phyloP scores from a whole-genome alignment of 2,888 invertebrate genomes.

The Byasa hedistus region DNA sequence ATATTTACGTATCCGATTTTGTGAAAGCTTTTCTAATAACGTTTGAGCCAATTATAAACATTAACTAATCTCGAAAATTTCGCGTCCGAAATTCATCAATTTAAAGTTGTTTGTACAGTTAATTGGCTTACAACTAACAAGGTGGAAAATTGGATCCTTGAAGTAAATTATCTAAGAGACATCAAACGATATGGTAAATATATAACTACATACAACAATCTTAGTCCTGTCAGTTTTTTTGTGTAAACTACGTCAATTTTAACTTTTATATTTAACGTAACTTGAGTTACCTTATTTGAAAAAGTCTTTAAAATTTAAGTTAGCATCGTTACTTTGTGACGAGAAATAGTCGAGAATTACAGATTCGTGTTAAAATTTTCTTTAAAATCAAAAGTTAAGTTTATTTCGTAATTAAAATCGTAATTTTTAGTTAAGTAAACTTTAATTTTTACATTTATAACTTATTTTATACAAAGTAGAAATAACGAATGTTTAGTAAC shows the following conservation, averaged over 20 bases:
- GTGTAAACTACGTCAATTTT: no score
- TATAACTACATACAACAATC: no score
- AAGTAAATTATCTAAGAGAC: neutral
- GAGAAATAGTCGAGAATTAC: no score
- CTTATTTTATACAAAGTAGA: neutral
- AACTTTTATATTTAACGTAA: no score
- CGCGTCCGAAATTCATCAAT: constrained; percentile 20
- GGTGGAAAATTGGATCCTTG: constrained; percentile 2
- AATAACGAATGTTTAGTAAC: no score
- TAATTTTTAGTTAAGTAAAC: neutral
- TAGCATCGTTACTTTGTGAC: no score
- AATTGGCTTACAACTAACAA: constrained; percentile 20
- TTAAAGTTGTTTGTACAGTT: constrained; percentile 23
- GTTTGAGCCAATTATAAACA: constrained; percentile 28
- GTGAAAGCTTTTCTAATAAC: constrained; percentile 11
- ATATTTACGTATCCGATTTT: constrained; percentile 3
- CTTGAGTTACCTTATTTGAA: no score
- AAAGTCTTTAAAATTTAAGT: no score
- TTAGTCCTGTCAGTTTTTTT: no score
- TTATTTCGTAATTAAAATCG: neutral
- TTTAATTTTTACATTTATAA: neutral
- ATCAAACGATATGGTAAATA: neutral
- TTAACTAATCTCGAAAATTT: constrained; percentile 21
- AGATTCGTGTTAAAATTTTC: neutral
- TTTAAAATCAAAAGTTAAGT: neutral